Conservation (phyloP, 1,140 invertebrate species). For the Belonocnema kinseyi region DNA sequence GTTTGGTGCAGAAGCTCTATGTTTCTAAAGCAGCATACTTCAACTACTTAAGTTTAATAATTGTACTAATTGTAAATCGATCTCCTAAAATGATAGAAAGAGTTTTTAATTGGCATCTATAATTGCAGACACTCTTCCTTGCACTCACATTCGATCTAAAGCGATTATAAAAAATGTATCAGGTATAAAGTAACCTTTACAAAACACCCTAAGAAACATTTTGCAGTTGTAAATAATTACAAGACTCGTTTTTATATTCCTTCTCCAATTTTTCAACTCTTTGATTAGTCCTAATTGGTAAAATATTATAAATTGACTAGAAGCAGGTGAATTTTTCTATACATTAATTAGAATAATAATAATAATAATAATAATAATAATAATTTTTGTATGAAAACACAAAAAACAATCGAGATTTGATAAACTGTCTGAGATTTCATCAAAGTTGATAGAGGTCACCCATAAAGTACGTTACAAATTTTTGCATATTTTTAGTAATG, state of each 20-base stretch:
- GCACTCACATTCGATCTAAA: neutral
- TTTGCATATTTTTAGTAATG: too few relatives aligned
- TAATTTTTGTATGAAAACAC: too few relatives aligned
- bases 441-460: too few relatives aligned
- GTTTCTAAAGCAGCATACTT: conserved; percentile 35
- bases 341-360: too few relatives aligned
- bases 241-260: neutral
- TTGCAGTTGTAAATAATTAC: conserved; percentile 11
- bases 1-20: conserved; percentile 33
- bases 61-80: conserved; percentile 22
- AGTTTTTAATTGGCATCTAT: conserved; percentile 39
- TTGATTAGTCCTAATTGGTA: too few relatives aligned
- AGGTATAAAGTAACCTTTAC: neutral
- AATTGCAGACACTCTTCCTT: neutral
- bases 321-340: neutral
- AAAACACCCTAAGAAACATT: neutral
- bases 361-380: too few relatives aligned
- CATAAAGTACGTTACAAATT: too few relatives aligned
- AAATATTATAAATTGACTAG: neutral
- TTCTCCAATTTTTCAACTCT: too few relatives aligned
- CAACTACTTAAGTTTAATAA: conserved; percentile 28
- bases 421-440: too few relatives aligned
- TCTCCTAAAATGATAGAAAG: conserved; percentile 12
- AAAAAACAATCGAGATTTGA: too few relatives aligned
- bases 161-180: conserved; percentile 17